Percentiles rank a stretch among this genome's conserved stretches.
Evolutionary conservation across 2,888 invertebrate species (phyloP).

Genomic region (Halictus ligatus): DNA sequence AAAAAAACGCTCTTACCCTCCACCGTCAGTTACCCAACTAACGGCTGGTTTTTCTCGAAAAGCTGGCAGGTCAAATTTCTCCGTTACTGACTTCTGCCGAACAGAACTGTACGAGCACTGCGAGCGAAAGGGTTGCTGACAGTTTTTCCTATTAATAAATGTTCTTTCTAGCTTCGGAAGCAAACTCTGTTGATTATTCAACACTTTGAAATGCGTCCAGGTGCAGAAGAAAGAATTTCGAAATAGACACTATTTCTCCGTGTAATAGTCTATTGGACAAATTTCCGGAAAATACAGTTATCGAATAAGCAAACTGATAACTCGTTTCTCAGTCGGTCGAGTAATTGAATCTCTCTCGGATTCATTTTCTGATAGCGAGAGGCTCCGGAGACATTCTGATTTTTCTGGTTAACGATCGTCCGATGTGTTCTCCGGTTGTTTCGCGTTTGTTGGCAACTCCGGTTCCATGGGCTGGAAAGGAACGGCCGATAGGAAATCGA

Average conservation of each 20-base stretch:
- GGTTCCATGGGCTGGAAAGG: slow-evolving; percentile 22
- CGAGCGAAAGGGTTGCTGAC: too few species aligned
- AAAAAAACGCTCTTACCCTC: too few species aligned
- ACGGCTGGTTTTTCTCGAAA: too few species aligned
- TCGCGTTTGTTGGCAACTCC: slow-evolving; percentile 5
- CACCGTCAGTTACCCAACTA: too few species aligned
- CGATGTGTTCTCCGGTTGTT: slow-evolving; percentile 5
- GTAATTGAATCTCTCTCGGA: neutral
- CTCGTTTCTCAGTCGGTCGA: neutral
- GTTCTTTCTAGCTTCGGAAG: too few species aligned
- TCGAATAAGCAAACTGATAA: neutral
- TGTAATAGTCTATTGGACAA: neutral
- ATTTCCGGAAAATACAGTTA: neutral
- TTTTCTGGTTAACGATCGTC: slow-evolving; percentile 19
- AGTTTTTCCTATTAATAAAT: too few species aligned
- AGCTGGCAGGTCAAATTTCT: too few species aligned
- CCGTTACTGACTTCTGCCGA: too few species aligned
- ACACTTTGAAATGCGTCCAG: too few species aligned
- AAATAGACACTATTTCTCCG: neutral
- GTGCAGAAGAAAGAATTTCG: neutral
- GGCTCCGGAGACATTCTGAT: neutral
- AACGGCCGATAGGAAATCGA: slow-evolving; percentile 48
- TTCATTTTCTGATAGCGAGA: neutral
- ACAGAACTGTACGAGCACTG: too few species aligned
- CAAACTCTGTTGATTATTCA: too few species aligned